These are phyloP conservation scores for Sylvia borin DNA, from an alignment of 2,797 vertebrate genomes.

Conservation along the genomic window DNA sequence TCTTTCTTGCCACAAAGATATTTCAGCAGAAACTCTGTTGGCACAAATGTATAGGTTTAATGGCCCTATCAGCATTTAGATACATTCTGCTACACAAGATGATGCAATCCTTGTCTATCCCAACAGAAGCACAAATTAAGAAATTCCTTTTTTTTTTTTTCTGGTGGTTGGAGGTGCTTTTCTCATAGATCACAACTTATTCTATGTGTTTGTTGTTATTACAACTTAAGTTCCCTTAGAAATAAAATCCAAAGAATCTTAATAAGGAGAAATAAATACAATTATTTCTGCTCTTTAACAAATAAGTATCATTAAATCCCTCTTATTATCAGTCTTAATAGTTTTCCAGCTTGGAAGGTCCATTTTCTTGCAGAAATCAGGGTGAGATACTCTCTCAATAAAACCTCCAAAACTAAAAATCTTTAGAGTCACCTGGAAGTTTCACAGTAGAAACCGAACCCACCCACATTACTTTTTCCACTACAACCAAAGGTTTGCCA, in stretches of 20 bases:
- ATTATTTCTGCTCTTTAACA: background rate
- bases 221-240: background rate
- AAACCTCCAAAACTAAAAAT: background rate
- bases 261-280: background rate
- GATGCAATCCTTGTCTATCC: background rate
- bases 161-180: background rate
- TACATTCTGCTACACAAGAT: background rate
- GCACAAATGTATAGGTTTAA: background rate
- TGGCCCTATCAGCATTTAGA: background rate
- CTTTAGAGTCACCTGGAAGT: background rate
- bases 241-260: background rate
- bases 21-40: background rate
- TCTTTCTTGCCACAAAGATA: background rate
- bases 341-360: background rate
- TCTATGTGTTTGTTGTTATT: background rate
- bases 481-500: background rate
- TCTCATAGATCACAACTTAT: background rate
- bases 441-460: background rate
- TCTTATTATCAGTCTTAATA: background rate
- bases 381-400: background rate
- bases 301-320: background rate
- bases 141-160: background rate
- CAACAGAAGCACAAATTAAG: background rate
- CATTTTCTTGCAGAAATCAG: background rate
- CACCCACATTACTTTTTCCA: background rate